Evolutionary conservation across 2,888 invertebrate species (phyloP).

Genomic region (Rhingia rostrata): DNA sequence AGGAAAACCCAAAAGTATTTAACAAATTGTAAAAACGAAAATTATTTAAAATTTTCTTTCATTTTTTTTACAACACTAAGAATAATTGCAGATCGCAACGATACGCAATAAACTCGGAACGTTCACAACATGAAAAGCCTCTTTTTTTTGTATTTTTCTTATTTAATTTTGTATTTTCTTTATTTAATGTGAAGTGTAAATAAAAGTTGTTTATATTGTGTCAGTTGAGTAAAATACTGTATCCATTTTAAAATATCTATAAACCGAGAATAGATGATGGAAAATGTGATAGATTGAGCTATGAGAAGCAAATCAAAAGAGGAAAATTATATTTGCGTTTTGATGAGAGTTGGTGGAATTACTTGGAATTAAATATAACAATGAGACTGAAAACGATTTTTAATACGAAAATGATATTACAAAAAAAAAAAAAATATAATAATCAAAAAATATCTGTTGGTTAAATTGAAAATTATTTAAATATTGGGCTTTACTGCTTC

Average conservation of each 20-base stretch:
- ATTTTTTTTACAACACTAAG: constrained; percentile 69
- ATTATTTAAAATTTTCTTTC: too few relatives aligned
- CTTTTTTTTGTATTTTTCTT: constrained; percentile 31
- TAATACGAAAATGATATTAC: not conserved
- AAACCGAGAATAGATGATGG: constrained; percentile 34
- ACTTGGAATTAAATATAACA: not conserved
- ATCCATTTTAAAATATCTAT: constrained; percentile 46
- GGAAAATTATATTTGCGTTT: constrained; percentile 6
- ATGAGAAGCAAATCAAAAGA: constrained; percentile 34
- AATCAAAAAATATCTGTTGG: too few relatives aligned
- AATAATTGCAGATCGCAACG: constrained; percentile 71
- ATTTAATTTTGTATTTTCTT: constrained; percentile 44
- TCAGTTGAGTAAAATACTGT: constrained; percentile 63
- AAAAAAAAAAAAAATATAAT: not conserved
- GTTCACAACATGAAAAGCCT: constrained; percentile 74
- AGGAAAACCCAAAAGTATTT: constrained; percentile 19
- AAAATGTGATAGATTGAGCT: constrained; percentile 13
- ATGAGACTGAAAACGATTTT: not conserved
- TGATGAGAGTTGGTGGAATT: not conserved
- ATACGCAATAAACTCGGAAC: constrained; percentile 74
- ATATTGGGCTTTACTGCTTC: too few relatives aligned
- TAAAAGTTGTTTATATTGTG: constrained; percentile 51
- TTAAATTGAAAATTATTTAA: too few relatives aligned
- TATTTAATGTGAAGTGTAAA: constrained; percentile 60
- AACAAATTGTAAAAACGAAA: constrained; percentile 17